Conservation (phyloP, 2,113 vertebrate species). For the Channa argus region DNA sequence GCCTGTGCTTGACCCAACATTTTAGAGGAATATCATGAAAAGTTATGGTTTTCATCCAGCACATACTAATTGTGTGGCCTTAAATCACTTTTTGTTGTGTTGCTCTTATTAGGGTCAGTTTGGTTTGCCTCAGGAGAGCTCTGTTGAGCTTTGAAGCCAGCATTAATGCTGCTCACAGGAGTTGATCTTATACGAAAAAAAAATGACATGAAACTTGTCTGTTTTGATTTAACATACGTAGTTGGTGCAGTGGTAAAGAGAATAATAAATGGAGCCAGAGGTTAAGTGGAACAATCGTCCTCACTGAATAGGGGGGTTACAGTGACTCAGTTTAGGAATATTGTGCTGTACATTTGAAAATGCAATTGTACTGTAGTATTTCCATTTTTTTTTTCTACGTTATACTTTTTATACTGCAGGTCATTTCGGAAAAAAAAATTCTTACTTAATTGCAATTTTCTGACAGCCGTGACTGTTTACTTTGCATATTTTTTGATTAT, state of each 20-base stretch:
- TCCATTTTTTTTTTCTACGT: too few relatives aligned
- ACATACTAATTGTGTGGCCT: constrained; percentile 47
- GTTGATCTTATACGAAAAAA: constrained; percentile 6
- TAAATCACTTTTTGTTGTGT: constrained; percentile 23
- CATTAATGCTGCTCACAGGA: neutral
- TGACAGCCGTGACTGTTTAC: too few relatives aligned
- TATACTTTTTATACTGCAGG: too few relatives aligned
- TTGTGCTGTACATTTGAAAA: neutral
- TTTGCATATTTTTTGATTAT: too few relatives aligned
- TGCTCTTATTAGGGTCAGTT: constrained; percentile 9
- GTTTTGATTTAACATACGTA: neutral
- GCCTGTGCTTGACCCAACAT: constrained; percentile 46
- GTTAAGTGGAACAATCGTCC: neutral
- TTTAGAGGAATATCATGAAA: constrained; percentile 50
- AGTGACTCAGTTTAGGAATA: neutral
- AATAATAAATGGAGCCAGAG: neutral
- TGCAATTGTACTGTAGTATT: too few relatives aligned
- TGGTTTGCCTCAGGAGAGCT: constrained; percentile 16
- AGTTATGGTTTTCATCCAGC: constrained; percentile 53
- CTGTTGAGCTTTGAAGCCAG: neutral
- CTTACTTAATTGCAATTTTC: too few relatives aligned
- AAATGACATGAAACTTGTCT: neutral
- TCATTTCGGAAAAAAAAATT: too few relatives aligned
- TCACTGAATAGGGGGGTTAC: neutral
- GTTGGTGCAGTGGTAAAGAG: neutral